Conservation (phyloP, 2,113 vertebrate genomes). For the Raphicerus campestris region DNA sequence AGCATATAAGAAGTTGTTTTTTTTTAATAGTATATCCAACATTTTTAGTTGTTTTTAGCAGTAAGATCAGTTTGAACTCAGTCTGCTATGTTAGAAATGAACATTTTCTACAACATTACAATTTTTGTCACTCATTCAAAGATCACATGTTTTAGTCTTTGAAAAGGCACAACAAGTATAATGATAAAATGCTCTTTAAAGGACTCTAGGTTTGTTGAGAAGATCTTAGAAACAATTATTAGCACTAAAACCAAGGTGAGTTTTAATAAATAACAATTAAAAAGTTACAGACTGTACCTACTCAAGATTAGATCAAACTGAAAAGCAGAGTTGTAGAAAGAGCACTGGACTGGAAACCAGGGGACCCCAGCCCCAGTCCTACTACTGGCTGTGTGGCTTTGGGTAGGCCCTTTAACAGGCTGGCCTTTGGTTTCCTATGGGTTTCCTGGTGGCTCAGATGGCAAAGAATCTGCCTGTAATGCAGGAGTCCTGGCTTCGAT, state of each 20-base stretch:
- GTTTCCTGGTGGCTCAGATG: neutral
- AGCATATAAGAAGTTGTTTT: neutral
- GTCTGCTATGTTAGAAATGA: neutral
- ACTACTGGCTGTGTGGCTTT: neutral
- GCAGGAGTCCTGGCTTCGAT: neutral
- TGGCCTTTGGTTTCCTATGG: neutral
- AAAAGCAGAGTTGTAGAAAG: neutral
- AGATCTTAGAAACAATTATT: neutral
- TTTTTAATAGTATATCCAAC: neutral
- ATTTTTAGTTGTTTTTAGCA: neutral
- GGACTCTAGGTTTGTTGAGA: neutral
- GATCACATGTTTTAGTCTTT: slow-evolving; percentile 2
- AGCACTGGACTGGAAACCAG: neutral
- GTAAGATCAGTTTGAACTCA: neutral
- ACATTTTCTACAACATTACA: neutral
- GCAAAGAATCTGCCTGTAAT: neutral
- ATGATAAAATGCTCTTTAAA: neutral
- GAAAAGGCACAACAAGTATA: neutral
- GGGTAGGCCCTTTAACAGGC: neutral
- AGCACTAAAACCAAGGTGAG: neutral
- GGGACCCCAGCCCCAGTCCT: neutral
- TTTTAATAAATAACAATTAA: slow-evolving; percentile 21
- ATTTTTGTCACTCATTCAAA: slow-evolving; percentile 27
- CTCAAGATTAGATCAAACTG: neutral
- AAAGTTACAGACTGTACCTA: neutral